Evolutionary conservation across 2,888 invertebrate species (phyloP), one percentile per base, ranked within the genome.

Genomic region (Mythimna albipuncta): DNA sequence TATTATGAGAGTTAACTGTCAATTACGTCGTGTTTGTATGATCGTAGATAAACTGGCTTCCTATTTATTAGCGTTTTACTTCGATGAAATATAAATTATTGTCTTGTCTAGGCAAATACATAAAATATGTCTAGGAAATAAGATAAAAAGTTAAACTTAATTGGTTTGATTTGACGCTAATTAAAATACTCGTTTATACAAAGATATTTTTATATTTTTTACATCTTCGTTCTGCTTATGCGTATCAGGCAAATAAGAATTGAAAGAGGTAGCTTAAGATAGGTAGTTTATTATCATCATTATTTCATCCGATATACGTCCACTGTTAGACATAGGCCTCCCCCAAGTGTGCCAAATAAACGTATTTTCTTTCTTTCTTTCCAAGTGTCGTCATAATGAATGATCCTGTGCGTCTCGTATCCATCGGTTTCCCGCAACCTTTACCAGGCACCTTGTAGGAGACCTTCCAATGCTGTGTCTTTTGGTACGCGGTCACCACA

Each of bases 1-100:
- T 54, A 59, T 58, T 68, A 68, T 57, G 41, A 68, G n/a, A 59
- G 44, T 57, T 73, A 74, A 50, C 0, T 61, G 35, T n/a, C 71
- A 64, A 75, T 74, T 69, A 55, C 62, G 69, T 16, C 6, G 9
- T 52, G 41, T 76, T 76, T 55, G n/a, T 69, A 52, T 38, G 61
- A 2, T 16, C 10, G 21, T 6, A 16, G 19, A 16, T 76, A 61
- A 44, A 62, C 50, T 41, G 11, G 4, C 54, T 47, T 62, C 21
- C 38, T 41, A 32, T 61, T 62, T 35, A 75, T n/a, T 50, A 41
- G 10, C 5, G 54, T 21, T 47, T 55, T 41, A 9, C 32, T 75
- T 32, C 41, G 21, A 3, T 2, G 38, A 61, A 35, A 52, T 21
- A 16, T 50, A 47, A 44, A 16, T 7, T 38, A 9, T n/a, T 44